phyloP scores from a whole-genome alignment of 1,140 invertebrate species.

The Penaeus japonicus region DNA sequence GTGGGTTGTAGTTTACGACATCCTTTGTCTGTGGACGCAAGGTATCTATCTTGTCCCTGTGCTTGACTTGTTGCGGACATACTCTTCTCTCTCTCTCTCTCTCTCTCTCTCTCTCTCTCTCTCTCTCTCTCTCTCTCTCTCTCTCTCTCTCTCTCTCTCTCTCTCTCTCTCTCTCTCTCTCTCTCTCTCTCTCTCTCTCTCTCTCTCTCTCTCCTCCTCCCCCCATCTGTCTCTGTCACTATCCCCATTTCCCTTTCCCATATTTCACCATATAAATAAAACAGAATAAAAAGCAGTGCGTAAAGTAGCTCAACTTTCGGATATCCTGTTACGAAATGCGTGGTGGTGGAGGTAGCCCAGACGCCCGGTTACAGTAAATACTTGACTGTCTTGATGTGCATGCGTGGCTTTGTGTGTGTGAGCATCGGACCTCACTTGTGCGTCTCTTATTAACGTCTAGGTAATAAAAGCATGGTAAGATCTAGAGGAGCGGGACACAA shows the following conservation, averaged over 20 bases:
- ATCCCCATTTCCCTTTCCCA: constrained; percentile 11
- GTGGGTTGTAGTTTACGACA: too few species aligned
- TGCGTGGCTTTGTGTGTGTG: too few species aligned
- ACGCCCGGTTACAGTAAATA: too few species aligned
- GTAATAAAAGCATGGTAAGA: too few species aligned
- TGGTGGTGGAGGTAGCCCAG: not conserved
- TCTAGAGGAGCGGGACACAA: too few species aligned
- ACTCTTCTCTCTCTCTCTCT: not conserved
- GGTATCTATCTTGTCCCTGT: too few species aligned
- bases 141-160: not conserved
- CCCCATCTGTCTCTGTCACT: not conserved
- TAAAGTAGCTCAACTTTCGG: not conserved
- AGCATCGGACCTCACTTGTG: too few species aligned
- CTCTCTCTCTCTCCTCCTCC: not conserved
- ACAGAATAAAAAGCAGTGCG: too few species aligned
- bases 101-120: not conserved
- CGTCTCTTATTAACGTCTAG: too few species aligned
- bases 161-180: not conserved
- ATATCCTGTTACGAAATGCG: not conserved
- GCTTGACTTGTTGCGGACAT: not conserved
- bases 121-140: not conserved
- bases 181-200: not conserved
- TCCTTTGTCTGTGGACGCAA: too few species aligned
- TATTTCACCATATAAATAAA: too few species aligned
- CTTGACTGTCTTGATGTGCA: too few species aligned